Conservation (phyloP, 92 coral and sea anemone species). For the Porites evermanni region DNA sequence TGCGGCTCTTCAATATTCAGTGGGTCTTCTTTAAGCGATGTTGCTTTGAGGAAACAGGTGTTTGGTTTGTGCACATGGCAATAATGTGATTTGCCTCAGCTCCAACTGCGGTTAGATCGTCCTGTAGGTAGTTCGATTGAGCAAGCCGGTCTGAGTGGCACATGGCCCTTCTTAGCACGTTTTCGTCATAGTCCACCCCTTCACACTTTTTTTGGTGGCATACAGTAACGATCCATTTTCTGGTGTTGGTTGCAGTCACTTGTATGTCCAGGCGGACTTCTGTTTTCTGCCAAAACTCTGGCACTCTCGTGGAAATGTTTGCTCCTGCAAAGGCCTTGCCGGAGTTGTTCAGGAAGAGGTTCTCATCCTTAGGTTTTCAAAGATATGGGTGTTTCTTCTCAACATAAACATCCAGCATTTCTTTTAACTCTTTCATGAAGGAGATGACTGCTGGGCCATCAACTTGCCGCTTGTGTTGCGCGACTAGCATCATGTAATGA, state of each 20-base stretch:
- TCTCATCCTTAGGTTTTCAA: not conserved
- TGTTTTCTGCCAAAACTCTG: slow-evolving; percentile 1
- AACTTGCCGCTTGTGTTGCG: not conserved
- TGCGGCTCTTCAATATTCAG: too few species aligned
- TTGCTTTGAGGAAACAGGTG: too few species aligned
- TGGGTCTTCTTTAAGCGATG: too few species aligned
- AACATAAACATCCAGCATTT: not conserved
- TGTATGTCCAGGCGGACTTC: not conserved
- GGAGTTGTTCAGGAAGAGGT: not conserved
- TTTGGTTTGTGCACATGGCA: not conserved
- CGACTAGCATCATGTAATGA: slow-evolving; percentile 11
- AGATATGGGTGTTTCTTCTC: not conserved
- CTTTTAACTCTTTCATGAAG: not conserved
- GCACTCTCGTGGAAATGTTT: not conserved
- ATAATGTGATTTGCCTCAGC: not conserved
- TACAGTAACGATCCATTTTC: slow-evolving; percentile 18
- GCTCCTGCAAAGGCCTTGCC: not conserved
- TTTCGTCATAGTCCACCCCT: not conserved
- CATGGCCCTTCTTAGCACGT: not conserved
- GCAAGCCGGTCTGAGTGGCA: not conserved
- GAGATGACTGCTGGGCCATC: slow-evolving; percentile 14
- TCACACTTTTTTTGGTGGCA: not conserved
- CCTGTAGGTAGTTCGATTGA: not conserved
- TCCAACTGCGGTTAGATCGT: not conserved
- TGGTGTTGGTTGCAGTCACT: slow-evolving; percentile 16